These are phyloP conservation scores for Circaetus cinerascens DNA, from an alignment of 2,113 vertebrate genomes.

Conservation along the genomic window DNA sequence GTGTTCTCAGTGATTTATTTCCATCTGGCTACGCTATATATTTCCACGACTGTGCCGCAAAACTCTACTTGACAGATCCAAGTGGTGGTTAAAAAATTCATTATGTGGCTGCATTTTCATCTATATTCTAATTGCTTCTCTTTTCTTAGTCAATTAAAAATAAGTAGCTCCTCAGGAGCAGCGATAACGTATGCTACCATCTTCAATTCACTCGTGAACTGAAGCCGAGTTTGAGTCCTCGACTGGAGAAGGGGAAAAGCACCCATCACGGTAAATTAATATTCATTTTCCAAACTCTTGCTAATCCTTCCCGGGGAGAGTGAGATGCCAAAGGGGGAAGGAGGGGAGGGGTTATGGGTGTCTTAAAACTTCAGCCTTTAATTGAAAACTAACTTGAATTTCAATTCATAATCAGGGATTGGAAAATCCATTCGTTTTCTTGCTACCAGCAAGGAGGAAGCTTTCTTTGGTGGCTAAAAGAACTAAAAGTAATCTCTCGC, in stretches of 20 bases:
- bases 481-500: background rate
- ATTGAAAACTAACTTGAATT: conserved; percentile 30
- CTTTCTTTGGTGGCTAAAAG: background rate
- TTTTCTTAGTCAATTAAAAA: conserved; percentile 33
- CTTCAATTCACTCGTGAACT: background rate
- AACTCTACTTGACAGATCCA: conserved; percentile 35
- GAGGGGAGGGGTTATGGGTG: background rate
- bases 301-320: conserved; percentile 7
- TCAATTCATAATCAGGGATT: background rate
- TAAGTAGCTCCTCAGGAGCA: conserved; percentile 45
- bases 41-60: conserved; percentile 1
- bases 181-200: background rate
- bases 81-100: conserved; percentile 55
- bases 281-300: background rate
- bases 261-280: background rate
- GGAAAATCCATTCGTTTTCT: background rate
- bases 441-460: background rate
- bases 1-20: conserved; percentile 11
- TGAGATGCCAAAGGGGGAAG: background rate
- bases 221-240: background rate
- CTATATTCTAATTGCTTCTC: conserved; percentile 43
- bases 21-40: background rate
- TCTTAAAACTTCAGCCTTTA: conserved; percentile 14
- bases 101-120: conserved; percentile 41
- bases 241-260: background rate